phyloP scores from a whole-genome alignment of 2,113 vertebrate genomes.

The Thalassarche chlororhynchos region DNA sequence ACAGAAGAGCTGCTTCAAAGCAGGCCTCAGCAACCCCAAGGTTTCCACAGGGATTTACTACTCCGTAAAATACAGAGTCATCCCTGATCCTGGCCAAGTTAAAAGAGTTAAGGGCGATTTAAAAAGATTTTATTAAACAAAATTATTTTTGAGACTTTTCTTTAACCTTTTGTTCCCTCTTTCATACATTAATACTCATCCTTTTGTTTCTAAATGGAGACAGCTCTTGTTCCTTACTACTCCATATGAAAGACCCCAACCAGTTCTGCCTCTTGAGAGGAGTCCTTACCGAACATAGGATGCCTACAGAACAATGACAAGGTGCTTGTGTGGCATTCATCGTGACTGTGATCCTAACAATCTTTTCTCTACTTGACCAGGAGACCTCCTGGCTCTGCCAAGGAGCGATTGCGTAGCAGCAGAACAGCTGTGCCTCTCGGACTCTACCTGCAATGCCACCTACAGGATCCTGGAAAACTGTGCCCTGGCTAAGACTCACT shows the following conservation, averaged over 20 bases:
- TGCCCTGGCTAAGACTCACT: slow-evolving; percentile 56
- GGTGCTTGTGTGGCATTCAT: background rate
- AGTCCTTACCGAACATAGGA: background rate
- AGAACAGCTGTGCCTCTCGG: slow-evolving; percentile 79
- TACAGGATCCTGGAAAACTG: slow-evolving; percentile 85
- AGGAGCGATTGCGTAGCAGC: slow-evolving; percentile 81
- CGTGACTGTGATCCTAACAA: background rate
- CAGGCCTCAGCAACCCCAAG: background rate
- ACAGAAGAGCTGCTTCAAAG: background rate
- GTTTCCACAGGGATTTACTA: background rate
- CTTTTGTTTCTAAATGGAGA: background rate
- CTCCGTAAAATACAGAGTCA: background rate
- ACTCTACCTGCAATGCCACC: slow-evolving; percentile 78
- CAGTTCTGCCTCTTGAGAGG: background rate
- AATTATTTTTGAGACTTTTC: background rate
- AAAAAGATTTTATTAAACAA: background rate
- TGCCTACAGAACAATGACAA: background rate
- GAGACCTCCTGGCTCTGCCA: slow-evolving; percentile 35
- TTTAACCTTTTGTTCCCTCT: background rate
- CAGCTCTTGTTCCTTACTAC: background rate
- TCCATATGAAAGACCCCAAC: background rate
- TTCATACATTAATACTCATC: background rate
- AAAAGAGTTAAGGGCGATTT: background rate
- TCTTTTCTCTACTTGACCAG: slow-evolving; percentile 36
- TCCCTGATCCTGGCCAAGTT: background rate